Percentiles rank a stretch among this genome's conserved stretches.
phyloP scores from a whole-genome alignment of 2,797 vertebrate species.

The Hemitrygon akajei region DNA sequence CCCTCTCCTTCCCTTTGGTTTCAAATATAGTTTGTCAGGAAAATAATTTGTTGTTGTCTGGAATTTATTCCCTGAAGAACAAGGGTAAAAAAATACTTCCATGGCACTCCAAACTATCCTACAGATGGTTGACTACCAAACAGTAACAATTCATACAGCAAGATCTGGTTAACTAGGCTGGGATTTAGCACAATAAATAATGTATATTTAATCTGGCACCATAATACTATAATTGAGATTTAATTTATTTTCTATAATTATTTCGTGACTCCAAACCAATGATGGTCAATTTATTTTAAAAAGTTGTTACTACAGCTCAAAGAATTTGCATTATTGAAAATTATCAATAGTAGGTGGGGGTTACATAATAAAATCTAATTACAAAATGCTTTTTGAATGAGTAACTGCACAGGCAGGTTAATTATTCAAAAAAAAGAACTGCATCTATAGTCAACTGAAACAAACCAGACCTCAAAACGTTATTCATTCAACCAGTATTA shows the following conservation, averaged over 20 bases:
- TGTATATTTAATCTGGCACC: constrained; percentile 11
- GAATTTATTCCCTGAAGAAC: constrained; percentile 11
- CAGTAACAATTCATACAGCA: neutral
- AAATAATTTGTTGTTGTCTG: neutral
- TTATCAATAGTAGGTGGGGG: constrained; percentile 2
- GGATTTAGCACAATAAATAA: neutral
- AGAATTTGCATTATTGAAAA: constrained; percentile 25
- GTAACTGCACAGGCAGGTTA: neutral
- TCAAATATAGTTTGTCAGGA: neutral
- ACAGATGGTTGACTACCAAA: neutral
- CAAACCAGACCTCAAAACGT: neutral
- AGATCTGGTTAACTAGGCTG: neutral
- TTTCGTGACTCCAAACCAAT: neutral
- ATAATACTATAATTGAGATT: constrained; percentile 25
- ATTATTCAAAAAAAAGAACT: neutral
- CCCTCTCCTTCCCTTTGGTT: neutral
- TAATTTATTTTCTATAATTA: neutral
- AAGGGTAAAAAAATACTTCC: constrained; percentile 17
- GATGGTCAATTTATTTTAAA: constrained; percentile 12
- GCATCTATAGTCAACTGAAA: constrained; percentile 11
- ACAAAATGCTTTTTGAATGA: constrained; percentile 24
- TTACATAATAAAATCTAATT: constrained; percentile 24
- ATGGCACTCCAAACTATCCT: neutral
- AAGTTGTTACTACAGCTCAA: neutral
- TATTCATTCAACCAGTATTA: neutral